Conservation (phyloP, 1,140 invertebrate genomes). For the Anthonomus grandis region DNA sequence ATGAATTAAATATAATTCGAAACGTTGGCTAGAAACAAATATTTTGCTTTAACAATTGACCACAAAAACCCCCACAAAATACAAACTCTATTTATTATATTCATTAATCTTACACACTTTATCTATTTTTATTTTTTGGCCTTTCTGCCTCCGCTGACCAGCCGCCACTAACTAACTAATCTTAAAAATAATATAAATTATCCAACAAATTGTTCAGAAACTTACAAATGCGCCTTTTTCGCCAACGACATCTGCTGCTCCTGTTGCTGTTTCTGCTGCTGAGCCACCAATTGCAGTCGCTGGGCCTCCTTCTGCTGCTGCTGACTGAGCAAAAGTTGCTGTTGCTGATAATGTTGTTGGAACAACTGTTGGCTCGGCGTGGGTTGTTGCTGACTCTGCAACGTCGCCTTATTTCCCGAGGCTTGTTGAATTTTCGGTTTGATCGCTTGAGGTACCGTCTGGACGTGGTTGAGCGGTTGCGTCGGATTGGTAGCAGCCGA, state of each 20-base stretch:
- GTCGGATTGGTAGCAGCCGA: not conserved
- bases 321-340: constrained; percentile 5
- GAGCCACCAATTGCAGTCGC: not conserved
- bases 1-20: too few relatives aligned
- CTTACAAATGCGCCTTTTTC: constrained; percentile 40
- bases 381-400: constrained; percentile 5
- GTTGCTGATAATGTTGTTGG: constrained; percentile 10
- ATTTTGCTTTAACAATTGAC: too few relatives aligned
- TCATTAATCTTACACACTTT: too few relatives aligned
- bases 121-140: too few relatives aligned
- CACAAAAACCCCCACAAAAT: too few relatives aligned
- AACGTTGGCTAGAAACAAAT: too few relatives aligned
- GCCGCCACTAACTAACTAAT: too few relatives aligned
- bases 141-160: too few relatives aligned
- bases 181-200: too few relatives aligned
- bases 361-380: too few relatives aligned
- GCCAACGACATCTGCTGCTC: constrained; percentile 25
- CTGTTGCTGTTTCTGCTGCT: constrained; percentile 12
- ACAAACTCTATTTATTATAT: too few relatives aligned
- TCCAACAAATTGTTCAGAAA: too few relatives aligned
- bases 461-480: not conserved
- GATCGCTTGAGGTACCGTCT: not conserved
- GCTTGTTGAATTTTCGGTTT: constrained; percentile 11
- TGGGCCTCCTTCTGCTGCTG: constrained; percentile 29
- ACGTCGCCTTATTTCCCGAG: not conserved